Conservation (phyloP, 2,113 vertebrate species). For the Corydoras maculifer region DNA sequence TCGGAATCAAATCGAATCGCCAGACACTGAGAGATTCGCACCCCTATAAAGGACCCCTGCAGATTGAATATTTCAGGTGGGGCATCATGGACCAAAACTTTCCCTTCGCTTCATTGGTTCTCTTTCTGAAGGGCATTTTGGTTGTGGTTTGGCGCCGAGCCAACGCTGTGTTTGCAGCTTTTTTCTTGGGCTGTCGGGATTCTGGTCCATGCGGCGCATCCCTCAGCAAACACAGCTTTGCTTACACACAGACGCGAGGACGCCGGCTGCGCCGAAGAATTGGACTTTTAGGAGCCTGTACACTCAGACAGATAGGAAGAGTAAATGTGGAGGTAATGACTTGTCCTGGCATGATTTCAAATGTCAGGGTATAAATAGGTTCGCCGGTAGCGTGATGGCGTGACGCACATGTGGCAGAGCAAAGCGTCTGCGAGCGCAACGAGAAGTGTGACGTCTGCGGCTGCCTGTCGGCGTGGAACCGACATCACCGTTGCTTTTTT, state of each 20-base stretch:
- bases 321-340: constrained; percentile 2
- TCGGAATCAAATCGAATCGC: too few relatives aligned
- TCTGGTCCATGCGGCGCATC: not conserved
- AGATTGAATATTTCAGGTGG: not conserved
- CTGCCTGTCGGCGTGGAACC: constrained; percentile 3
- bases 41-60: too few relatives aligned
- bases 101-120: not conserved
- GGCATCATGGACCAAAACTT: not conserved
- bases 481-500: not conserved
- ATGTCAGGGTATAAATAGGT: constrained; percentile 32
- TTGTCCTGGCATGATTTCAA: constrained; percentile 19
- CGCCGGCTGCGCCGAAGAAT: not conserved
- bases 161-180: not conserved
- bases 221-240: constrained; percentile 18
- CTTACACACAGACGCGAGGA: constrained; percentile 3
- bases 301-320: not conserved
- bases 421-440: not conserved
- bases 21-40: too few relatives aligned
- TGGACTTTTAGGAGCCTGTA: not conserved
- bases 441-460: not conserved
- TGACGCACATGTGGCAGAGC: not conserved
- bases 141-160: not conserved
- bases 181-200: not conserved
- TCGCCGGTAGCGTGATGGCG: constrained; percentile 3
- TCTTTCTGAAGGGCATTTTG: not conserved